A percentile compares a stretch with the other conserved stretches of the same genome.
These are phyloP conservation scores for Sibirionetta formosa DNA, from an alignment of 2,797 vertebrate species.

Conservation along the genomic window DNA sequence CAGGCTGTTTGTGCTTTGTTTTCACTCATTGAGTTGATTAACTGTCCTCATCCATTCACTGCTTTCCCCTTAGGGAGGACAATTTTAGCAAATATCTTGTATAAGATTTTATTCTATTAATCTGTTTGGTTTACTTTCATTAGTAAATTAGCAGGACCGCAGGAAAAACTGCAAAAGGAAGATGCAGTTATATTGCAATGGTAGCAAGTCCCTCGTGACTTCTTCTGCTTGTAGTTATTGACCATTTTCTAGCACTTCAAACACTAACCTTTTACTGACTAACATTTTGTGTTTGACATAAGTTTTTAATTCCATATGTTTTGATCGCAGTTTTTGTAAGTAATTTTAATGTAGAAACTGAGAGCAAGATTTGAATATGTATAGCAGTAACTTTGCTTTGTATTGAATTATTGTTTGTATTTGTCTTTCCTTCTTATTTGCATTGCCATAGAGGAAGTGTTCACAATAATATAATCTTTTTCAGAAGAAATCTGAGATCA, in stretches of 20 bases:
- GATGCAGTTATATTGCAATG: not conserved
- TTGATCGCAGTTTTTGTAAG: not conserved
- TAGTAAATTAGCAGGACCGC: not conserved
- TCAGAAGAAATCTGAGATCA: conserved; percentile 71
- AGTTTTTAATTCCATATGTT: not conserved
- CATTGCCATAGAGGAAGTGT: not conserved
- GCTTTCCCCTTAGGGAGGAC: not conserved
- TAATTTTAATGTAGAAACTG: not conserved
- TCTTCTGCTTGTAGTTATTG: not conserved
- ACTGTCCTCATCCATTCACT: not conserved
- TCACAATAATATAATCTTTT: not conserved
- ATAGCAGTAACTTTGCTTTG: not conserved
- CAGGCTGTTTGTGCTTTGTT: not conserved
- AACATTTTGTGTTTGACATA: not conserved
- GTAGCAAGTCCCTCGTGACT: not conserved
- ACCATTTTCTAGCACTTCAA: not conserved
- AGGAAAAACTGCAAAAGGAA: not conserved
- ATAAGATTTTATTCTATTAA: not conserved
- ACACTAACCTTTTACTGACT: not conserved
- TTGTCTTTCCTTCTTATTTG: not conserved
- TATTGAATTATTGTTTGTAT: not conserved
- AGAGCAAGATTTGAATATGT: not conserved
- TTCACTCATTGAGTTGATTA: not conserved
- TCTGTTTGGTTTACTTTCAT: not conserved
- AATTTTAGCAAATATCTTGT: not conserved